phyloP scores from a whole-genome alignment of 2,797 vertebrate genomes.

The Poecilia velifera region DNA sequence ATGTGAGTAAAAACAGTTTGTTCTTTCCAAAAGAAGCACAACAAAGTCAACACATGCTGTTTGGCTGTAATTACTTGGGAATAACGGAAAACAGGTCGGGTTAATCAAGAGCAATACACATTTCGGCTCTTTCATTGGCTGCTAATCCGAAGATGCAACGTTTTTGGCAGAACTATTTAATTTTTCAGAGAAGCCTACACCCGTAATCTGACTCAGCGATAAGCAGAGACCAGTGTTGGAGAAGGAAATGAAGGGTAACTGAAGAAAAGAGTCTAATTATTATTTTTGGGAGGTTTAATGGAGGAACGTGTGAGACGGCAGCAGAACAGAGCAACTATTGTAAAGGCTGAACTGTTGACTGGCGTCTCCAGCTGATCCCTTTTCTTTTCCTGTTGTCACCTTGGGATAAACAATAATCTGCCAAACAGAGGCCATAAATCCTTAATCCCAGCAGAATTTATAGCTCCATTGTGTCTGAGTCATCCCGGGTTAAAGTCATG shows the following conservation, averaged over 20 bases:
- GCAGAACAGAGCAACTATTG: not conserved
- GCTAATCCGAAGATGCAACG: not conserved
- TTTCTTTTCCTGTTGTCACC: not conserved
- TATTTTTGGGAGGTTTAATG: constrained; percentile 2
- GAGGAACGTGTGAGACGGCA: constrained; percentile 17
- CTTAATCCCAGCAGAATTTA: constrained; percentile 54
- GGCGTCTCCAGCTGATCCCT: not conserved
- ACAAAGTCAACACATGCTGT: not conserved
- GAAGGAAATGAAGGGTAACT: not conserved
- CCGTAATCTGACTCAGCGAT: constrained; percentile 1
- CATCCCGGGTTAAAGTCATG: constrained; percentile 50
- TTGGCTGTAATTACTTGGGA: not conserved
- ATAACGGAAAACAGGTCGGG: not conserved
- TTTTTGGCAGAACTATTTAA: constrained; percentile 2
- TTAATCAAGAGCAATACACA: not conserved
- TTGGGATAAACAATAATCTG: constrained; percentile 43
- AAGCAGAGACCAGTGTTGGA: constrained; percentile 8
- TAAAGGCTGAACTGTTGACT: not conserved
- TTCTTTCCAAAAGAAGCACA: constrained; percentile 1
- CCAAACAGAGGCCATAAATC: constrained; percentile 30
- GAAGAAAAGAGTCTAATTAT: constrained; percentile 1
- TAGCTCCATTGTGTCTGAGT: constrained; percentile 19
- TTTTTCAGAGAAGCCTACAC: constrained; percentile 14
- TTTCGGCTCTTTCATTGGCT: not conserved
- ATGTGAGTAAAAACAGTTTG: not conserved